Conservation (phyloP, 2,797 vertebrate species). For the Taeniopygia guttata region DNA sequence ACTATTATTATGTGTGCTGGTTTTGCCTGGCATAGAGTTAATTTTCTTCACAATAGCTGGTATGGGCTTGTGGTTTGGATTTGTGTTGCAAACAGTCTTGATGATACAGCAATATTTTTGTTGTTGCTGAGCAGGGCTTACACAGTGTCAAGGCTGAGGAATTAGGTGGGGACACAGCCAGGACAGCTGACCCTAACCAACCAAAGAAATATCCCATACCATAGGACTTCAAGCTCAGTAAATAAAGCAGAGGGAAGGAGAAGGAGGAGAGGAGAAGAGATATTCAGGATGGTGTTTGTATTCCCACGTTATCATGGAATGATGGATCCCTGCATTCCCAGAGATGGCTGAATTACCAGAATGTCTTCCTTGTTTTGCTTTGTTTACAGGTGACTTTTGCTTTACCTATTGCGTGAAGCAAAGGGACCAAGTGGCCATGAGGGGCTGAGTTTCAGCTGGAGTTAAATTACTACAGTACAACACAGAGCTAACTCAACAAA, state of each 20-base stretch:
- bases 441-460: neutral
- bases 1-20: neutral
- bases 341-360: neutral
- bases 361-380: neutral
- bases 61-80: neutral
- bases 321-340: neutral
- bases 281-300: neutral
- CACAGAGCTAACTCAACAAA: neutral
- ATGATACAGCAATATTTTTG: neutral
- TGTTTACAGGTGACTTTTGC: neutral
- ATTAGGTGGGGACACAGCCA: neutral
- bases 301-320: neutral
- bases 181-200: neutral
- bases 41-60: neutral
- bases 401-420: neutral
- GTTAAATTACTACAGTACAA: neutral
- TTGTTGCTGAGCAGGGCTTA: neutral
- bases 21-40: neutral
- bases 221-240: fast-evolving
- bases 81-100: neutral
- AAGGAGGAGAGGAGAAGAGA: neutral
- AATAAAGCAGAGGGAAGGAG: neutral
- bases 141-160: neutral
- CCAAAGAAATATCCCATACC: neutral
- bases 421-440: neutral